Evolutionary conservation across 2,888 invertebrate species (phyloP).

Genomic region (Diogma glabrata): DNA sequence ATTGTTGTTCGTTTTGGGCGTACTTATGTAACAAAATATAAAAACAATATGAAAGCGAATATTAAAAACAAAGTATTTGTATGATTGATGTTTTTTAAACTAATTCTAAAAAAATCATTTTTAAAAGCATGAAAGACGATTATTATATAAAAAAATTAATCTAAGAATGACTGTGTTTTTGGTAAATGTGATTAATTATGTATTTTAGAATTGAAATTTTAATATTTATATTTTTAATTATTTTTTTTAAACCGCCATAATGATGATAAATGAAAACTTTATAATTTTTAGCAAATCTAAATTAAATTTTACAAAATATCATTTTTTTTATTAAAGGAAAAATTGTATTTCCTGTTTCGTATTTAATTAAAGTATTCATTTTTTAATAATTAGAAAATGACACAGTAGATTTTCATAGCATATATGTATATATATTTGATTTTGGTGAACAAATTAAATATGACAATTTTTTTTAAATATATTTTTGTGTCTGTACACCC

Average conservation of each 20-base stretch:
- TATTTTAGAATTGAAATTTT: no score
- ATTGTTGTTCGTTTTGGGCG: no score
- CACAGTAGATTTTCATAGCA: conserved; percentile 10
- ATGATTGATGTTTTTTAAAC: no score
- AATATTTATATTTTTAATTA: no score
- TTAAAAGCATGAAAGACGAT: no score
- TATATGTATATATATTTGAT: not conserved
- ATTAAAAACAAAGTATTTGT: no score
- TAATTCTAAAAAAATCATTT: no score
- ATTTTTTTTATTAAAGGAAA: not conserved
- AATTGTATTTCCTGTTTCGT: not conserved
- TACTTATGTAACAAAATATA: no score
- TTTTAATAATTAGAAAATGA: conserved; percentile 1
- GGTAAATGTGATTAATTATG: no score
- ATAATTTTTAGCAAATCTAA: not conserved
- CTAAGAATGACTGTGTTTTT: no score
- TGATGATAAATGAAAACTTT: conserved; percentile 3
- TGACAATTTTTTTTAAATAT: not conserved
- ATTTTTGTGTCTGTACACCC: not conserved
- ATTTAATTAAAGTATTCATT: conserved; percentile 3
- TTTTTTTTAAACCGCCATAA: conserved; percentile 9
- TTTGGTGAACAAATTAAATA: not conserved
- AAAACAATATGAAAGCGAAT: no score
- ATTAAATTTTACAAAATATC: conserved; percentile 4
- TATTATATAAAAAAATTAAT: no score